Percentiles rank a stretch among this genome's conserved stretches.
These are phyloP conservation scores for Cyphomyrus plagiostoma DNA, from an alignment of 2,113 vertebrate genomes.

Conservation along the genomic window DNA sequence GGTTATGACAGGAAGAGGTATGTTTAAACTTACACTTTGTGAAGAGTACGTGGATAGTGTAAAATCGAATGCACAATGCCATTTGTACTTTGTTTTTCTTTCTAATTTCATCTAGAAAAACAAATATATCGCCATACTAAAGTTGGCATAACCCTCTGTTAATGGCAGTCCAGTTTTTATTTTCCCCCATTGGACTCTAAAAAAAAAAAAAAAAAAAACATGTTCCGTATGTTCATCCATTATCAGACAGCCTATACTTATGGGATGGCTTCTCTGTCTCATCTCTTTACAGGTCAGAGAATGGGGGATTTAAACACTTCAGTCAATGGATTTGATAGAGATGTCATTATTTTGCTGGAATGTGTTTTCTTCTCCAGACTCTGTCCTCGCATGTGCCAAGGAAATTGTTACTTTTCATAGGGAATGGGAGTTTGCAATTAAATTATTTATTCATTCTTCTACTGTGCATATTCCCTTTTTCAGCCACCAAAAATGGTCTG, in stretches of 20 bases:
- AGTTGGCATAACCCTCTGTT: background rate
- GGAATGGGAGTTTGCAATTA: slow-evolving; percentile 1
- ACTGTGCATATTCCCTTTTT: slow-evolving; percentile 1
- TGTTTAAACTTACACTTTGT: background rate
- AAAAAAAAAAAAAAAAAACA: background rate
- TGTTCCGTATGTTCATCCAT: background rate
- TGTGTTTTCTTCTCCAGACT: background rate
- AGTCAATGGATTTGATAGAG: background rate
- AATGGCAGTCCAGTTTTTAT: background rate
- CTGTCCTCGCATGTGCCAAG: slow-evolving; percentile 5
- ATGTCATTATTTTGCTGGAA: background rate
- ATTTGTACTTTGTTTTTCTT: background rate
- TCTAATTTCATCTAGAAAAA: background rate
- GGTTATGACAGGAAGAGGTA: background rate
- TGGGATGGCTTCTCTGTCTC: background rate
- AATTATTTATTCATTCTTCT: background rate
- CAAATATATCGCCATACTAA: background rate
- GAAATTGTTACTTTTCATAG: background rate
- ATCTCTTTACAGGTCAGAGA: background rate
- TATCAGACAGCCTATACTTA: background rate
- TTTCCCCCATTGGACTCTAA: background rate
- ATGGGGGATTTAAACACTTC: background rate
- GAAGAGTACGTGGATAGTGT: background rate
- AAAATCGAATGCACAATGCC: background rate
- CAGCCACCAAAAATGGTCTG: background rate